phyloP scores from a whole-genome alignment of 2,797 vertebrate species.

The Melanotaenia boesemani region DNA sequence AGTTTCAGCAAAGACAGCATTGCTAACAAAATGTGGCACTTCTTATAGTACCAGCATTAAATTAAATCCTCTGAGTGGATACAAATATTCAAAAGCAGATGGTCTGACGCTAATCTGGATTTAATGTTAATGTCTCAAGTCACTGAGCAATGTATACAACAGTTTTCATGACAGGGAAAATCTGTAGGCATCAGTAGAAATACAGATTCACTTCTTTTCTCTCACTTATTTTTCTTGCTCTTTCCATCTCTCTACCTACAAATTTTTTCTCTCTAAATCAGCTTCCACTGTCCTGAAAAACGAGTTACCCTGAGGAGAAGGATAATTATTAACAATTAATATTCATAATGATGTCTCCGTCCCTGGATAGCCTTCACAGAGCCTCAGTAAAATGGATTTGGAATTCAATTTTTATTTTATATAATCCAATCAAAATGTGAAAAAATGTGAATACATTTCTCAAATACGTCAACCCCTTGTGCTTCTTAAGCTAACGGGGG shows the following conservation, averaged over 20 bases:
- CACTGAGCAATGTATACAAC: constrained; percentile 63
- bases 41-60: constrained; percentile 64
- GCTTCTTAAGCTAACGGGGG: constrained; percentile 27
- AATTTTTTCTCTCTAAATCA: constrained; percentile 51
- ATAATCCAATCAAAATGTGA: constrained; percentile 80
- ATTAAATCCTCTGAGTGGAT: constrained; percentile 73
- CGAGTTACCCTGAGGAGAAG: constrained; percentile 79
- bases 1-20: constrained; percentile 45
- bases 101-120: constrained; percentile 82
- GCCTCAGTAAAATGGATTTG: constrained; percentile 81
- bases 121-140: constrained; percentile 69
- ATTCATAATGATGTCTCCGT: constrained; percentile 83
- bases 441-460: constrained; percentile 65
- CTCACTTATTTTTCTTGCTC: constrained; percentile 16
- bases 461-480: constrained; percentile 67
- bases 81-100: constrained; percentile 78
- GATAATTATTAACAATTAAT: constrained; percentile 88
- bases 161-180: constrained; percentile 68
- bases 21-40: constrained; percentile 46
- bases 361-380: constrained; percentile 78
- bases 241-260: constrained; percentile 21
- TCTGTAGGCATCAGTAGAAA: constrained; percentile 55
- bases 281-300: constrained; percentile 75
- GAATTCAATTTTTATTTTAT: constrained; percentile 84
- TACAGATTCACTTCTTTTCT: constrained; percentile 32